These are phyloP conservation scores for Laterallus jamaicensis DNA, from an alignment of 2,113 vertebrate genomes.

Conservation along the genomic window DNA sequence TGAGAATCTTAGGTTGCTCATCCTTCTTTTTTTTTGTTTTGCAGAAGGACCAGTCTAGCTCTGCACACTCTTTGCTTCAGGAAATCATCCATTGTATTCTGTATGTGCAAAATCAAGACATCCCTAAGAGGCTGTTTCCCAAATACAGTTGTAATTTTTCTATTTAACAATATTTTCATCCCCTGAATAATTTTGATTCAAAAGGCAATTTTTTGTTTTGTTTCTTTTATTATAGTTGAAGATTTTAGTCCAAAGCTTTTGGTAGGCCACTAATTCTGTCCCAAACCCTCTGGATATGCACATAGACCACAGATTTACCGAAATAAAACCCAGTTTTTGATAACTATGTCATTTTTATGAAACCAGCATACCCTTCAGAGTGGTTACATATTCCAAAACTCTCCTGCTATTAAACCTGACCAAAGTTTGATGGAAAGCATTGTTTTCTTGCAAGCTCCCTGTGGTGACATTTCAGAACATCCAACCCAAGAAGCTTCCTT, in stretches of 20 bases:
- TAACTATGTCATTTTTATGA: slow-evolving; percentile 19
- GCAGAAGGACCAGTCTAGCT: neutral
- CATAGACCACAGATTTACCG: neutral
- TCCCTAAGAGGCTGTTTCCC: neutral
- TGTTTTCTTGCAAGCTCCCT: neutral
- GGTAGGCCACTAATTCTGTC: neutral
- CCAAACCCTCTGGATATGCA: neutral
- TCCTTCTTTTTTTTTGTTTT: neutral
- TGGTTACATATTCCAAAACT: neutral
- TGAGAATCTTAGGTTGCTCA: neutral
- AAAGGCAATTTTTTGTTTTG: neutral
- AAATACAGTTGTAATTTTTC: neutral
- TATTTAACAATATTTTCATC: neutral
- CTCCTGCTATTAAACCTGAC: neutral
- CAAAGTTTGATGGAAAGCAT: neutral
- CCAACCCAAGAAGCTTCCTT: neutral
- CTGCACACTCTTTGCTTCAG: neutral
- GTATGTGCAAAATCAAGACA: neutral
- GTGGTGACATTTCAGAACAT: neutral
- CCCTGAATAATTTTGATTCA: neutral
- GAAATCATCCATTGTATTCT: neutral
- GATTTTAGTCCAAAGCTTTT: neutral
- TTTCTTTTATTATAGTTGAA: neutral
- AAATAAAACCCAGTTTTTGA: neutral
- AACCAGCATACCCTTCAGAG: neutral